Evolutionary conservation across 1,140 invertebrate species (phyloP), one percentile per base, ranked within the genome.

Genomic region (Papilio polyxenes): DNA sequence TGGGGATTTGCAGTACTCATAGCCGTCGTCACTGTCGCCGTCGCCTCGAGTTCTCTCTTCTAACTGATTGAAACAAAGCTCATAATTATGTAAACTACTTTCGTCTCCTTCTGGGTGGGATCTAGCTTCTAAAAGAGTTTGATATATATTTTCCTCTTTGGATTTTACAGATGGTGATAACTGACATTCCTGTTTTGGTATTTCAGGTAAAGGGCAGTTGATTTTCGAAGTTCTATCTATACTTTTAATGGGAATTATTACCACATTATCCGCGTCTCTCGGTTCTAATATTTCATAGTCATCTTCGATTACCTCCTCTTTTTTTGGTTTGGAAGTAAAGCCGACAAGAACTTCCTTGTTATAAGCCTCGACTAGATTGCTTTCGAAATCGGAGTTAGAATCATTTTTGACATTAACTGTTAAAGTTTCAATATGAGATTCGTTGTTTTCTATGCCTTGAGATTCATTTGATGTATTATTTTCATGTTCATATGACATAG

Each of bases 131-230:
- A 92, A 88, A 62, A 94, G 85, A 76, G 90, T 92, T 84, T 95
- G 94, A 84, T 95, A 95, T 84, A 94, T 92, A 86, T 94, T 94
- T 84, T 94, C 91, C 81, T 85, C 81, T 56, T 89, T 80, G 6
- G 51, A 40, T 40, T 72, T 72, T 40, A 72, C 37, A 37, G 31
- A 5, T 9, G 76, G 31, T 8, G 59, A 40, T 37, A 62, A 48
- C 23, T 62, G 37, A n/a, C 37, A 69, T 72, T 69, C 83, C 53
- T 87, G 81, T 85, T 91, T 91, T 72, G 94, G 94, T 81, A 95
- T 93, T 90, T 94, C 94, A 44, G 94, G 94, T 74, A 95, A 87
- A 8, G 94, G 94, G 82, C 94, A 95, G 81, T 95, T 95, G 15
- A 91, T 90, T 92, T 93, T 95, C 77, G 91, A 91, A 76, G 85